Evolutionary conservation across 2,113 vertebrate species (phyloP), one percentile per base, ranked within the genome.

Genomic region (Oophaga pumilio): DNA sequence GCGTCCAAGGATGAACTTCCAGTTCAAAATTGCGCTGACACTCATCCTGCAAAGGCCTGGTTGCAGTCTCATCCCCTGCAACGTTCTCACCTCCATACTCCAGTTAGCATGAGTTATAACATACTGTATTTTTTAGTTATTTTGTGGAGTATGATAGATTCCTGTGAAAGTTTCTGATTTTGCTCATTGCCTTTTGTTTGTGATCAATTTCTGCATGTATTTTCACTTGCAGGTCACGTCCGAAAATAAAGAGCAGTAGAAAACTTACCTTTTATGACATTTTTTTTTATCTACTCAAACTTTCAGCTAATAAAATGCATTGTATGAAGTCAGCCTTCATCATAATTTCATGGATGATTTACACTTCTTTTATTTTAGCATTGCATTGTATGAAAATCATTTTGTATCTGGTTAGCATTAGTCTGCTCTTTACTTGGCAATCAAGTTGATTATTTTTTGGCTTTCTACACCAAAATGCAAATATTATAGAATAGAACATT

Each of bases 401-500:
- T 73, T 73, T 33, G 69, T 73, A 17, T 71, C 68, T 71, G 68
- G 68, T 33, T 71, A 73, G 69, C 69, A 73, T 73, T 43, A 73
- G 69, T 73, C 28, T 73, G 12, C 18, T 71, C n/a, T 28, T 4
- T 73, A 73, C n/a, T 73, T 73, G 69, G 69, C 69, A 73, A 49
- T 43, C 33, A 50, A 74, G 43, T 10, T 74, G 71, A 74, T 50
- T 49, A 33, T 74, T 43, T 74, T 50, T 74, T 74, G 71, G 71
- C 71, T 50, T 33, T 74, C 71, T 12, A 74, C 43, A 50, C 71
- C 71, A 74, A 74, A 74, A 74, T 74, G 71, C 71, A 74, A 74
- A 74, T 74, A 18, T 17, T 74, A 50, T 74, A 50, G 71, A 74
- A 74, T 74, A 74, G 22, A 74, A 74, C 71, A 74, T 74, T 74